Evolutionary conservation across 2,888 invertebrate genomes (phyloP).

Genomic region (Drosophila merina): DNA sequence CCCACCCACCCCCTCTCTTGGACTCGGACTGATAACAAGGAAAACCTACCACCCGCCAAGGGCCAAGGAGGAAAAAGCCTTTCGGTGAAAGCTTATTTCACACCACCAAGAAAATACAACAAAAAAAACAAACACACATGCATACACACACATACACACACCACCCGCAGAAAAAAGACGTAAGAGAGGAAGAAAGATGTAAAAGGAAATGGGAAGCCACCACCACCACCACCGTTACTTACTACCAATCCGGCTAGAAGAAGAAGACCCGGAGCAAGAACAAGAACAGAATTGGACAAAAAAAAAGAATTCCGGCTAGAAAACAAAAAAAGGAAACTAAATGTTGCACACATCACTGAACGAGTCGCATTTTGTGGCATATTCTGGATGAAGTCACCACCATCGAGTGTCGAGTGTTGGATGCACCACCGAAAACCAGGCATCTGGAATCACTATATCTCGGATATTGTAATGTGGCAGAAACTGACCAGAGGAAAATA

Average conservation of each 20-base stretch:
- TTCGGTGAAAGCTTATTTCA: constrained; percentile 36
- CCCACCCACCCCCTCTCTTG: constrained; percentile 31
- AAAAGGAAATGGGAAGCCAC: constrained; percentile 33
- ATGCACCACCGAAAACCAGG: constrained; percentile 21
- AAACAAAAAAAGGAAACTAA: constrained; percentile 19
- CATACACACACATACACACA: not conserved
- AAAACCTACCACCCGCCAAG: constrained; percentile 17
- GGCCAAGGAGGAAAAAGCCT: constrained; percentile 13
- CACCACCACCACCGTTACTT: constrained; percentile 13
- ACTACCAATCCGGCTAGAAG: too few relatives aligned
- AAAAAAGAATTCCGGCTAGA: not conserved
- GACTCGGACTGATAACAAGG: constrained; percentile 3
- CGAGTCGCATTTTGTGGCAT: constrained; percentile 26
- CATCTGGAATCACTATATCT: constrained; percentile 1
- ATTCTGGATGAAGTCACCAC: constrained; percentile 31
- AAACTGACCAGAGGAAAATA: not conserved
- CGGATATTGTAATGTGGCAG: constrained; percentile 9
- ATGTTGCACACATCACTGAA: constrained; percentile 41
- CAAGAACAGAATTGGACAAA: too few relatives aligned
- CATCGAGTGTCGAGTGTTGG: not conserved
- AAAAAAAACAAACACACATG: not conserved
- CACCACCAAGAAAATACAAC: constrained; percentile 19
- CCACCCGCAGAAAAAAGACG: constrained; percentile 34
- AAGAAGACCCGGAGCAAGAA: too few relatives aligned
- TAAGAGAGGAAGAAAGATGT: constrained; percentile 2